Evolutionary conservation across 2,113 vertebrate genomes (phyloP).

Genomic region (Brachypodius melanocephalos): DNA sequence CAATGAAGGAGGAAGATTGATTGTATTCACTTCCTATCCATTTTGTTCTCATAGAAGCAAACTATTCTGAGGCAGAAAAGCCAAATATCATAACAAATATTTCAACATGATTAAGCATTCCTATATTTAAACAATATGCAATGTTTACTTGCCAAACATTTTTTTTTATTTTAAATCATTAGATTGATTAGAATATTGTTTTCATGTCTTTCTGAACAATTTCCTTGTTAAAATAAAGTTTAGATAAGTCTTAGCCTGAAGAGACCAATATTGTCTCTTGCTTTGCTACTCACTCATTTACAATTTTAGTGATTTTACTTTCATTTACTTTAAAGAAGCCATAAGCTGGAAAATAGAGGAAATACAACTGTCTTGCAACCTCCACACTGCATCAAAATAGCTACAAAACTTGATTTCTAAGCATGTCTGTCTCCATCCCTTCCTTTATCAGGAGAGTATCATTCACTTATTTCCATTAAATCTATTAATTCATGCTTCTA

Average conservation of each 20-base stretch:
- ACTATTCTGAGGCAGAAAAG: background rate
- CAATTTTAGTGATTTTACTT: background rate
- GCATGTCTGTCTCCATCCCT: background rate
- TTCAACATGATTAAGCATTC: background rate
- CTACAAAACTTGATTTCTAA: background rate
- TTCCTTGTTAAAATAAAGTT: background rate
- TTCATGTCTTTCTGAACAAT: background rate
- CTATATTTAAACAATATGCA: background rate
- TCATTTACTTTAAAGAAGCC: background rate
- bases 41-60: background rate
- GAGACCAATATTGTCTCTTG: background rate
- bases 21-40: background rate
- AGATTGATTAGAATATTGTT: background rate
- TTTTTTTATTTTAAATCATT: background rate
- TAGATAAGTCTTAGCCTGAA: background rate
- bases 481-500: background rate
- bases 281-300: background rate
- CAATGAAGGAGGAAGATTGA: background rate
- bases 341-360: background rate
- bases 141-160: background rate
- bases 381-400: background rate
- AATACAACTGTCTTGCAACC: accelerated
- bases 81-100: background rate
- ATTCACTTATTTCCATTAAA: background rate
- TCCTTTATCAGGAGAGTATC: background rate